These are phyloP conservation scores for Scaptodrosophila lebanonensis DNA, from an alignment of 1,140 invertebrate genomes.

Conservation along the genomic window DNA sequence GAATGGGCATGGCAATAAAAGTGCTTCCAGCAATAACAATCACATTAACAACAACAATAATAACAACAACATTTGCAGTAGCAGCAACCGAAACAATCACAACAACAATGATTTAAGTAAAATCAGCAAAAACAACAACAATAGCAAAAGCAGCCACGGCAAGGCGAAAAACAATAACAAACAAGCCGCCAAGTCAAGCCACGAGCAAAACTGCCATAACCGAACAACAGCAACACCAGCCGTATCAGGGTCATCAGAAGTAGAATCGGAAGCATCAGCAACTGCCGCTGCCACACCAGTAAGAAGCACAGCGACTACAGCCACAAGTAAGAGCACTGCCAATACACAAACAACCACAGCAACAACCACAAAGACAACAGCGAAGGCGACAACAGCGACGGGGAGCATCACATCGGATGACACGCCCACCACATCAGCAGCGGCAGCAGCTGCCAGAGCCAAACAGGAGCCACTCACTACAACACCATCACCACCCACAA, in stretches of 20 bases:
- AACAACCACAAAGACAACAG: conserved; percentile 41
- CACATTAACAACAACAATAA: conserved; percentile 43
- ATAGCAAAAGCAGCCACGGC: not conserved
- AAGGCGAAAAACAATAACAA: conserved; percentile 32
- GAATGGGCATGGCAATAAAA: conserved; percentile 50
- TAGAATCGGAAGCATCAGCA: no score
- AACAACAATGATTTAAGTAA: conserved; percentile 23
- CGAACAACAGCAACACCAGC: conserved; percentile 17
- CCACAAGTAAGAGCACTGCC: conserved; percentile 56
- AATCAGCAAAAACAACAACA: conserved; percentile 25
- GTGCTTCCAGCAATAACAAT: conserved; percentile 44
- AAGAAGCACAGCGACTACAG: conserved; percentile 14
- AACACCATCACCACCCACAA: conserved; percentile 1
- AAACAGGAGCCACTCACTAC: not conserved
- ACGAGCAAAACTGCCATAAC: not conserved
- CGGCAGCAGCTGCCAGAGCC: conserved; percentile 18
- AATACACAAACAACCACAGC: conserved; percentile 45
- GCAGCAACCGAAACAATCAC: conserved; percentile 25
- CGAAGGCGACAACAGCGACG: conserved; percentile 27
- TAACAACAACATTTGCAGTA: conserved; percentile 31
- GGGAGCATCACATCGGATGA: conserved; percentile 2
- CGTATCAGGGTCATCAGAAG: no score
- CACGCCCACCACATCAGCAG: conserved; percentile 33
- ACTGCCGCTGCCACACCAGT: not conserved
- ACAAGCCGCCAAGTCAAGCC: not conserved